phyloP scores from a whole-genome alignment of 1,140 invertebrate species.

The Cylas formicarius region DNA sequence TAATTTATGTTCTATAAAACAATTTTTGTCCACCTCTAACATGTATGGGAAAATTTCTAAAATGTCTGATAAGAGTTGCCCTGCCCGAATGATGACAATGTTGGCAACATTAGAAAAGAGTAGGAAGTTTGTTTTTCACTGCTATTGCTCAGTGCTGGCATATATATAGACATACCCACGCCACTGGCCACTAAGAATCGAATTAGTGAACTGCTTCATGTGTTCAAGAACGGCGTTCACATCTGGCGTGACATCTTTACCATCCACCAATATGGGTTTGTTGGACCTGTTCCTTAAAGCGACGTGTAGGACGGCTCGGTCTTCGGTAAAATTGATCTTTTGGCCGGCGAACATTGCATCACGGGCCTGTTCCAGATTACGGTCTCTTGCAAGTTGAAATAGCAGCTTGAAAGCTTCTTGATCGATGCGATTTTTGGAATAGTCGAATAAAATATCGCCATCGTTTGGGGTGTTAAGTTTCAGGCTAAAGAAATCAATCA shows the following conservation, averaged over 20 bases:
- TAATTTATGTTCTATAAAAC: too few relatives aligned
- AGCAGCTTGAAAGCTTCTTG: conserved; percentile 67
- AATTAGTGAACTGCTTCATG: conserved; percentile 87
- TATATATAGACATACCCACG: conserved; percentile 51
- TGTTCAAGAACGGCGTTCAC: conserved; percentile 88
- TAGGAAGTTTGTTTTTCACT: too few relatives aligned
- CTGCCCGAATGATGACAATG: too few relatives aligned
- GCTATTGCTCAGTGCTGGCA: too few relatives aligned
- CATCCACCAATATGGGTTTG: conserved; percentile 73
- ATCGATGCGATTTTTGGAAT: conserved; percentile 92
- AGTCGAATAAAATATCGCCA: conserved; percentile 88
- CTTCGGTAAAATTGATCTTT: conserved; percentile 98
- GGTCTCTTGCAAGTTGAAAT: conserved; percentile 72
- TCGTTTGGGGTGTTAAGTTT: conserved; percentile 68
- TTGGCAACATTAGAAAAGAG: too few relatives aligned
- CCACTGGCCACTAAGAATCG: conserved; percentile 61
- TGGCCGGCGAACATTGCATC: conserved; percentile 91
- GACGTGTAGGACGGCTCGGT: conserved; percentile 84
- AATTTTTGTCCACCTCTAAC: too few relatives aligned
- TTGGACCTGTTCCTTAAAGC: conserved; percentile 85
- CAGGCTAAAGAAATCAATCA: conserved; percentile 53
- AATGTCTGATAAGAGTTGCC: background rate
- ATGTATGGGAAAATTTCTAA: background rate
- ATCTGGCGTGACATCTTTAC: conserved; percentile 89
- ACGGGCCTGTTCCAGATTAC: conserved; percentile 78